These are phyloP conservation scores for Brachyalestes nurse DNA, from an alignment of 2,797 vertebrate genomes.

Conservation along the genomic window DNA sequence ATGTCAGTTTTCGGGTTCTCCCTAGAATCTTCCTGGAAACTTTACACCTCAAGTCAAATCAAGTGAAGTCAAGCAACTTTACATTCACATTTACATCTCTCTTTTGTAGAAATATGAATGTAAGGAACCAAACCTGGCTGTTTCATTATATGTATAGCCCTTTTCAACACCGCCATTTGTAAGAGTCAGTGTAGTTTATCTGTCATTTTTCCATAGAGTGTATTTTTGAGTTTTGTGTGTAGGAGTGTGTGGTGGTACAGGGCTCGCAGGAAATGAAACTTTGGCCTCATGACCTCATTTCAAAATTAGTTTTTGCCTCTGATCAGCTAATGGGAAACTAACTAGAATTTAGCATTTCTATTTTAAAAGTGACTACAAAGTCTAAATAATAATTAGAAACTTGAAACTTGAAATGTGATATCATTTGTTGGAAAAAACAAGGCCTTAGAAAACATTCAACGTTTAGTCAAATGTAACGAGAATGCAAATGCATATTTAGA, in stretches of 20 bases:
- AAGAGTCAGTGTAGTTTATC: background rate
- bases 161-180: background rate
- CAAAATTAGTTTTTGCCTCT: background rate
- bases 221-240: background rate
- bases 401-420: too few relatives aligned
- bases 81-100: too few relatives aligned
- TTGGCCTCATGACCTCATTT: constrained; percentile 7
- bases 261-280: background rate
- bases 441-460: background rate
- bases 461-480: too few relatives aligned
- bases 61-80: too few relatives aligned
- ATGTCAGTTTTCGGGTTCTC: too few relatives aligned
- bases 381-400: background rate
- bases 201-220: background rate
- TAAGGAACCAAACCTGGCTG: too few relatives aligned
- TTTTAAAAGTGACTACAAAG: background rate
- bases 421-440: background rate
- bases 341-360: background rate
- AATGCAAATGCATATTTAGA: too few relatives aligned
- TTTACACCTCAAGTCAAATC: too few relatives aligned
- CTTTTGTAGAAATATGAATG: too few relatives aligned
- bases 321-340: background rate
- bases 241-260: background rate
- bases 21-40: too few relatives aligned
- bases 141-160: too few relatives aligned